Evolutionary conservation across 2,797 vertebrate species (phyloP), one percentile per base, ranked within the genome.

Genomic region (Tamandua tetradactyla): DNA sequence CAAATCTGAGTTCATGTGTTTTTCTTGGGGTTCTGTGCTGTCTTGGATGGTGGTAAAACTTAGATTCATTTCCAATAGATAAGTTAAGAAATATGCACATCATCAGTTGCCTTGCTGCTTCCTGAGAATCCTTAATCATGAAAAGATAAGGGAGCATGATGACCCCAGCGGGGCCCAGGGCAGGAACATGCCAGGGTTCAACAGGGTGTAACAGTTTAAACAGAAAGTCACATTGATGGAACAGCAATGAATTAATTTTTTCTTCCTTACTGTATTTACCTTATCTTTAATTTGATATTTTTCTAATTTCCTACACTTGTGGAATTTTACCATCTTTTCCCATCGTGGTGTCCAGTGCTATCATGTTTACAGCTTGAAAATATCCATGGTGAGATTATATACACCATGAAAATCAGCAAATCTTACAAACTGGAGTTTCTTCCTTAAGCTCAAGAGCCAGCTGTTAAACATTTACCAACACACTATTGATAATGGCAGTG

Each of bases 221-320:
- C 6, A 25, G 27, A 52, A 32, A 47, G 30, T 80, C 27, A 23
- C 44, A 18, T 0, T 8, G n/a, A 69, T 44, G 59, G 40, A 44
- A 82, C 5, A 20, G n/a, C 27, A 18, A n/a, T 15, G 42, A 89
- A 17, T n/a, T 40, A 3, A 13, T 72, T 64, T 57, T 68, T 95
- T 32, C 18, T 79, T 89, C 18, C 40, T 49, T 20, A 55, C 22
- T 49, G 10, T 92, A 66, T 44, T 80, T 82, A 87, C 69, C 79
- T 95, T 76, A 37, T 59, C 9, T 83, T 90, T 44, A 71, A 23
- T 86, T 83, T 79, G 35, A 35, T n/a, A n/a, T 94, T 91, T 81
- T 94, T 71, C 20, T 68, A 30, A 52, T 74, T 66, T 86, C 15
- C 57, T 61, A 23, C 64, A 27, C 17, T 5, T 84, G 75, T 69